Percentiles rank a stretch among this genome's conserved stretches.
Evolutionary conservation across 2,888 invertebrate species (phyloP).

Genomic region (Drosophila helvetica): DNA sequence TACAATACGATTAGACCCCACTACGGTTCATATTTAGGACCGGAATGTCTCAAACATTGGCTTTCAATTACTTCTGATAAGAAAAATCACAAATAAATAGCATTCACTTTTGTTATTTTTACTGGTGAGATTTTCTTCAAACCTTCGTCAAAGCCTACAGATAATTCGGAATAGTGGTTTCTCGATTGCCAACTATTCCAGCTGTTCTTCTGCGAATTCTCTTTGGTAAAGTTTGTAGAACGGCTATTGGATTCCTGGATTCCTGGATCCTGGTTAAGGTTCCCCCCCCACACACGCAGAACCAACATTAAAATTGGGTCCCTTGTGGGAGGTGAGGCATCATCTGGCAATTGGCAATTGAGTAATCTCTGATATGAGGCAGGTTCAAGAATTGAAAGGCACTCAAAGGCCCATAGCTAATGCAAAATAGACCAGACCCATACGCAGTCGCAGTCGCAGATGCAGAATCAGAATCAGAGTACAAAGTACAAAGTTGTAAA

Average conservation of each 20-base stretch:
- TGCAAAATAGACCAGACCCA: neutral
- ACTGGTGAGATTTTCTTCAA: no score
- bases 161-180: neutral
- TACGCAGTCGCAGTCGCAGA: conserved; percentile 2
- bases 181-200: neutral
- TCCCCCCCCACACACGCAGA: conserved; percentile 11
- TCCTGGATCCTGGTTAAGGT: neutral
- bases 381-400: conserved; percentile 30
- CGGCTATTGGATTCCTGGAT: neutral
- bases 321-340: conserved; percentile 8
- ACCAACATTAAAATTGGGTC: no score
- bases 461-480: no score
- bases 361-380: conserved; percentile 10
- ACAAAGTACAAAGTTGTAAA: conserved; percentile 19
- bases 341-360: conserved; percentile 31
- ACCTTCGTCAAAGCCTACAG: neutral
- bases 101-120: no score
- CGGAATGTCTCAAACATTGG: neutral
- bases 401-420: conserved; percentile 19
- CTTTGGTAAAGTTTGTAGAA: neutral
- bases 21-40: neutral
- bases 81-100: no score
- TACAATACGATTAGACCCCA: neutral
- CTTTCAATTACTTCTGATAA: no score
- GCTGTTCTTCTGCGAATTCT: neutral